Evolutionary conservation across 2,888 invertebrate species (phyloP), one percentile per base, ranked within the genome.

Genomic region (Diarsia mendica): DNA sequence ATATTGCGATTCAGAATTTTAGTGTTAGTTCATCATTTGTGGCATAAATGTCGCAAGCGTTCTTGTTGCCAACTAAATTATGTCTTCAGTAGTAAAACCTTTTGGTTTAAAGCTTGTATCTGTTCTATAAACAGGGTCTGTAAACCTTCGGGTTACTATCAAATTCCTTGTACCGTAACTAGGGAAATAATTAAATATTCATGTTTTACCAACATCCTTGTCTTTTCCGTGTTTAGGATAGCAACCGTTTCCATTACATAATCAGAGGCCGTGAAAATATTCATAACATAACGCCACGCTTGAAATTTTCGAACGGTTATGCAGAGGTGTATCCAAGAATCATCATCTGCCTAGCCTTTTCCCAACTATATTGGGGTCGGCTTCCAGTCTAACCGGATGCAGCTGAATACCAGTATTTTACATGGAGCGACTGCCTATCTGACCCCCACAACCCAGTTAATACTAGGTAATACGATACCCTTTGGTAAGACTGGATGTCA

Each of bases 101-200:
- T 28, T 1, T 28, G 28, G 33, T 39, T 67, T 67, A 5, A 46
- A 53, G 1, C 44, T 60, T 33, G 15, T 46, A 20, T 18, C 23
- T 76, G n/a, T 9, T 13, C 20, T 39, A 18, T 11, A 49, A 65
- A 2, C 77, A 20, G 20, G 51, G 9, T 53, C 5, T 1, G 15
- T 8, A 64, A 64, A 65, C 23, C 15, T 51, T 18, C 28, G 9
- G 44, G 15, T 44, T 58, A 11, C 79, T 46, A 51, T 46, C 9
- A 10, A 51, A 72, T 61, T 60, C 49, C 60, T 79, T 51, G 48
- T 28, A 20, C 39, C 33, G 15, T 77, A 48, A 39, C 20, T 44
- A 75, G 15, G 3, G 28, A 15, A 20, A 23, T 1, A 20, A 15
- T 72, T 51, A 46, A 60, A 75, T 75, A 70, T 60, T 51, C 44